A percentile compares a stretch with the other conserved stretches of the same genome.
phyloP scores from a whole-genome alignment of 2,888 invertebrate species.

The Lepetodrilus schrolli region DNA sequence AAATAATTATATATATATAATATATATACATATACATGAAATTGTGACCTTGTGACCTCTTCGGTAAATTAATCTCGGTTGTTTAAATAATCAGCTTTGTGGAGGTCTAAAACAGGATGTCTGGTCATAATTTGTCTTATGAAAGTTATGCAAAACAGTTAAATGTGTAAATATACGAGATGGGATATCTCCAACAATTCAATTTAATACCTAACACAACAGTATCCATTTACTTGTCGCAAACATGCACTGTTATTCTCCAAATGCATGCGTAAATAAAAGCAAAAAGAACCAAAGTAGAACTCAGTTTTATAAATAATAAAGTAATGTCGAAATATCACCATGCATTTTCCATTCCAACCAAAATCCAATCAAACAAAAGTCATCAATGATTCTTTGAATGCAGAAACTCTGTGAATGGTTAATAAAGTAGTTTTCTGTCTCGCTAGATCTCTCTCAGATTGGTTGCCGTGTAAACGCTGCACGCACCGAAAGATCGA shows the following conservation, averaged over 20 bases:
- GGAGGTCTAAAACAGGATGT: constrained; percentile 27
- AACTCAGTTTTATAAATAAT: too few species aligned
- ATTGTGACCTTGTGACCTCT: constrained; percentile 32
- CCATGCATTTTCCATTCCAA: constrained; percentile 33
- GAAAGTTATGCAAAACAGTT: constrained; percentile 20
- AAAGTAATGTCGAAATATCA: too few species aligned
- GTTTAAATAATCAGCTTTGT: constrained; percentile 28
- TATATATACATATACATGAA: constrained; percentile 30
- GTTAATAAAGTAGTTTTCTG: neutral
- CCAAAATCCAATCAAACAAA: constrained; percentile 48
- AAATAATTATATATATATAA: constrained; percentile 30
- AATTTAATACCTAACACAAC: neutral
- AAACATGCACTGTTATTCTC: constrained; percentile 29
- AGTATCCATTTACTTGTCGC: constrained; percentile 14
- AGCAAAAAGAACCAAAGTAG: constrained; percentile 4
- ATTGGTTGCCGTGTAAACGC: too few species aligned
- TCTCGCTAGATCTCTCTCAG: too few species aligned
- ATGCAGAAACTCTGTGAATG: neutral
- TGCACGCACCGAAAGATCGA: neutral
- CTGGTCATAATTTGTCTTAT: constrained; percentile 19
- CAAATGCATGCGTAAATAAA: constrained; percentile 28
- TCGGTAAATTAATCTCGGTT: constrained; percentile 9
- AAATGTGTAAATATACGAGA: constrained; percentile 6
- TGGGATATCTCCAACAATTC: constrained; percentile 21
- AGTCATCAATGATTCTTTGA: constrained; percentile 53